Evolutionary conservation across 2,797 vertebrate species (phyloP), one percentile per base, ranked within the genome.

Genomic region (Microhierax caerulescens): DNA sequence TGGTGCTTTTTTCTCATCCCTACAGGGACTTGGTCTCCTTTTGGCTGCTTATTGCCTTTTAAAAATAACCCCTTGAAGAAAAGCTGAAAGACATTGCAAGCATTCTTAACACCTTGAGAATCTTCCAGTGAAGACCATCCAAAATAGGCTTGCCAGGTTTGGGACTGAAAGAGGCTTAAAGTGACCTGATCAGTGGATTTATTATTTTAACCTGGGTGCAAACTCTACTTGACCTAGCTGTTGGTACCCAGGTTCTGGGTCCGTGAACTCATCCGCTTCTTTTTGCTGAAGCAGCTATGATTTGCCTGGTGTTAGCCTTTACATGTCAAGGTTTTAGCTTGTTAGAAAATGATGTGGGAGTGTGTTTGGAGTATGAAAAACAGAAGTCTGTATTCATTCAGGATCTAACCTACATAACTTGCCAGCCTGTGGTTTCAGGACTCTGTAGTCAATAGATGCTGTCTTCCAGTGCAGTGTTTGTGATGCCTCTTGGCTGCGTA

Each of bases 1-100:
- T 67, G 32, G 60, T 47, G 77, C 22, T 48, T 87, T 95, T 85
- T 81, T 36, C 88, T 95, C 34, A 32, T 67, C 56, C 25, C 84
- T 88, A 75, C 48, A 37, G 85, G 70, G 63, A 48, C 37, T 41
- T 7, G 5, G 10, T 90, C 50, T 90, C 73, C 63, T 88, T 95
- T 90, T 79, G 80, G 36, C 74, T 90, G 63, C 54, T 83, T 59
- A 59, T 74, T 64, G 59, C 89, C 36, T 23, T 28, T 75, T 65
- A 88, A 73, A 92, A 93, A 73, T 34, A 79, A 5, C 28, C 39
- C 43, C 63, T 91, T 48, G 36, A 87, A 79, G 56, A 21, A 87
- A 95, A 93, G 22, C 47, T 69, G 72, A 32, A 85, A 61, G 78
- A 60, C 37, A 10, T 39, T 47, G 74, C 9, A 83, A 93, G 20